These are phyloP conservation scores for Tragelaphus scriptus DNA, from an alignment of 2,113 vertebrate genomes.

Conservation along the genomic window DNA sequence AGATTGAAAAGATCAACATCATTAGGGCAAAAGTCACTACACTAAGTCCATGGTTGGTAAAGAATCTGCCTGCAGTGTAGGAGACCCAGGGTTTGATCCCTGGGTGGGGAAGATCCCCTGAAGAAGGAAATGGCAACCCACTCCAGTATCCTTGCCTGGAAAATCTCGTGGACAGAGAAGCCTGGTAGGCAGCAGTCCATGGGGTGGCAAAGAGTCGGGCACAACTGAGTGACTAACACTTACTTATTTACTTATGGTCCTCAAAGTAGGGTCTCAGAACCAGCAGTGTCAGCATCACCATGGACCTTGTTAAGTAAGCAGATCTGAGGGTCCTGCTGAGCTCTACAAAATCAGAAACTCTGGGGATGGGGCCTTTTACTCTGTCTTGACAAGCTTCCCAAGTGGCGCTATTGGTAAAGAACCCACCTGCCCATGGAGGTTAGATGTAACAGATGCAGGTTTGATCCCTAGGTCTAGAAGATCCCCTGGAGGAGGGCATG, in stretches of 20 bases:
- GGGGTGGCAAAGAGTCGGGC: not conserved
- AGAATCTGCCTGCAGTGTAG: not conserved
- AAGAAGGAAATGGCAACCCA: not conserved
- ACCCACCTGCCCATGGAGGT: not conserved
- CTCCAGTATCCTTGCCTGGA: not conserved
- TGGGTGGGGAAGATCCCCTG: not conserved
- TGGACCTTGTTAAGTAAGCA: not conserved
- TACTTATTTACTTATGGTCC: not conserved
- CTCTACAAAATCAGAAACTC: not conserved
- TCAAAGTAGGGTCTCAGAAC: not conserved
- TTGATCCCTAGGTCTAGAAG: not conserved
- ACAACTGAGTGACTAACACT: not conserved
- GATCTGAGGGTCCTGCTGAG: no score
- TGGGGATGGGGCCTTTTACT: rapidly evolving
- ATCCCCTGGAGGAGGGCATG: not conserved
- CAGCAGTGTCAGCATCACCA: no score
- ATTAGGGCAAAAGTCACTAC: not conserved
- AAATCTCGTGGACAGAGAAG: not conserved
- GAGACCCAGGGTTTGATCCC: not conserved
- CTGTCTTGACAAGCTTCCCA: not conserved
- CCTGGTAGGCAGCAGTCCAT: rapidly evolving
- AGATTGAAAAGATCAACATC: not conserved
- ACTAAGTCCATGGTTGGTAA: not conserved
- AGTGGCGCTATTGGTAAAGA: not conserved
- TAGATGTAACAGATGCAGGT: not conserved